Evolutionary conservation across 2,888 invertebrate genomes (phyloP).

Genomic region (Ametastegia equiseti): DNA sequence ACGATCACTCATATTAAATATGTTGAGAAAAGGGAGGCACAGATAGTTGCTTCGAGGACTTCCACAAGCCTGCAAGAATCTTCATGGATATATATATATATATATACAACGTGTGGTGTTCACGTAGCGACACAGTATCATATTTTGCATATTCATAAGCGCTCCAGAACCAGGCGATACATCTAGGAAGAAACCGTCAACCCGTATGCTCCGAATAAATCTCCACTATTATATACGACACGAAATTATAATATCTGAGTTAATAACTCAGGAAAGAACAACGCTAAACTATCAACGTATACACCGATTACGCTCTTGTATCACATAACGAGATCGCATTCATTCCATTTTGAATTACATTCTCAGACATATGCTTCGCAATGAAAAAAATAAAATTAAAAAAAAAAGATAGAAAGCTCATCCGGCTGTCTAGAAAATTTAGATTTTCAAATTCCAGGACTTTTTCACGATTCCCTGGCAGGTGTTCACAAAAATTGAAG

Average conservation of each 20-base stretch:
- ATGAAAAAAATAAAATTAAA: too few relatives aligned
- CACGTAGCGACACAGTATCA: conserved; percentile 14
- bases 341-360: background rate
- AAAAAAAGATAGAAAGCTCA: too few relatives aligned
- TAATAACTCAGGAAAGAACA: conserved; percentile 49
- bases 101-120: background rate
- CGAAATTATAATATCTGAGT: conserved; percentile 49
- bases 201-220: conserved; percentile 62
- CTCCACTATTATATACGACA: conserved; percentile 43
- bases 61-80: background rate
- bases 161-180: conserved; percentile 57
- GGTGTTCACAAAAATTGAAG: too few relatives aligned
- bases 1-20: conserved; percentile 64
- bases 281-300: conserved; percentile 29
- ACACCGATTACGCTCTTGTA: conserved; percentile 1
- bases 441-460: too few relatives aligned
- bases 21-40: conserved; percentile 48
- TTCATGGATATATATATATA: background rate
- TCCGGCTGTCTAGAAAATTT: too few relatives aligned
- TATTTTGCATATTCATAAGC: conserved; percentile 66
- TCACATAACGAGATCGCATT: conserved; percentile 8
- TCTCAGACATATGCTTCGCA: background rate
- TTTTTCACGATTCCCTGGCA: too few relatives aligned
- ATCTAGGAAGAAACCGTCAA: conserved; percentile 62
- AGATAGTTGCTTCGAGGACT: too few relatives aligned